These are phyloP conservation scores for Rhodinocichla rosea DNA, from an alignment of 2,113 vertebrate species.

Conservation along the genomic window DNA sequence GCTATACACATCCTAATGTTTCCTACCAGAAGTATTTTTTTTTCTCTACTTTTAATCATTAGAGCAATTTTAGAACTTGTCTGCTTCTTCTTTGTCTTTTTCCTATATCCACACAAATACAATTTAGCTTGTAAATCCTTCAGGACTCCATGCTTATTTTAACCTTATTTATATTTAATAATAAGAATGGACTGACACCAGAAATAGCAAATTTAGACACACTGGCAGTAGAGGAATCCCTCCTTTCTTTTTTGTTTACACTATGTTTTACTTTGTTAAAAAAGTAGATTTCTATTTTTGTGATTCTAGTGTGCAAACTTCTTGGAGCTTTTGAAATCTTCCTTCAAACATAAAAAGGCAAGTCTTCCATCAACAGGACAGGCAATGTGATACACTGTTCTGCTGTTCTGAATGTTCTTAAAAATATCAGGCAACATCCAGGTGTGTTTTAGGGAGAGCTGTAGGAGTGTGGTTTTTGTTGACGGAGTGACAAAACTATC, in stretches of 20 bases:
- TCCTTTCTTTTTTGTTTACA: neutral
- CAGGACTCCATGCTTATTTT: neutral
- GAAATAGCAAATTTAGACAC: neutral
- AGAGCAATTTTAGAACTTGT: neutral
- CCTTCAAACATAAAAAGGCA: neutral
- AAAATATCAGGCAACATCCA: neutral
- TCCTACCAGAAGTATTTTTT: neutral
- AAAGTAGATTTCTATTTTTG: neutral
- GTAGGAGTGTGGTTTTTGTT: too few relatives aligned
- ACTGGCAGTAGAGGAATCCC: neutral
- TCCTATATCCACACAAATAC: neutral
- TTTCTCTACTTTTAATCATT: neutral
- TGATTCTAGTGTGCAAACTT: neutral
- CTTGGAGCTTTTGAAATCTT: neutral
- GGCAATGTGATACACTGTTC: neutral
- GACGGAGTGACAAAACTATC: too few relatives aligned
- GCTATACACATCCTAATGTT: neutral
- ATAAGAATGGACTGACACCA: neutral
- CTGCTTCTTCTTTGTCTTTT: neutral
- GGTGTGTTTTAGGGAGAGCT: neutral
- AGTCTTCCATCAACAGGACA: neutral
- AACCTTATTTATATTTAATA: constrained; percentile 16
- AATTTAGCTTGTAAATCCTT: neutral
- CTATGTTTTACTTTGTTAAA: neutral
- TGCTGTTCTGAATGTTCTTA: neutral